Base-by-base conservation (phyloP, 2,888 invertebrate genomes). In the Anticlea derivata region DNA sequence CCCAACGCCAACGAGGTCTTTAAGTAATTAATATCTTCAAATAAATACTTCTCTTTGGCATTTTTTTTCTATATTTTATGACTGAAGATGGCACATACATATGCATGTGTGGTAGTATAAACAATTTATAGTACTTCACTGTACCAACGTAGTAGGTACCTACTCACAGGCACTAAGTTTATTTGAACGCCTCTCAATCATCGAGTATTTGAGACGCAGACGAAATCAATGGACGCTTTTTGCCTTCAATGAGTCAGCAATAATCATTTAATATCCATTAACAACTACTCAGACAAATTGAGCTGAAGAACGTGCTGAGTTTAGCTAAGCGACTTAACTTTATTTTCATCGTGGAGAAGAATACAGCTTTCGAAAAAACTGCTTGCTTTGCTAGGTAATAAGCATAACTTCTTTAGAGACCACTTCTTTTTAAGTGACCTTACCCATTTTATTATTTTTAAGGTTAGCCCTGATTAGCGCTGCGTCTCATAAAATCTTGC, bases 191-290 rank as follows among this genome's bases (percentile, higher is more conserved):
- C 23, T 7, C 7, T 24, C 34, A 38, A 17, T 26, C 8, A 23
- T 38, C n/a, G 17, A 46, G 13, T 20, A 2, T 23, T 12, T 31
- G 3, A 46, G 17, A 20, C 6, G 20, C 10, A 38, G 30, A 35
- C 17, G 7, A 33, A 37, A 43, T 8, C 7, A 31, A 37, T 34
- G 17, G 10, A 35, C 26, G 22, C 44, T 48, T 35, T 48, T 50
- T 22, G 26, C 12, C 30, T 35, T 30, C 35, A 39, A 55, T 35
- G 33, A 40, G 35, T 48, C 44, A 37, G 40, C 34, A 51, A 45
- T 55, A 51, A 48, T 55, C 48, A 55, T 55, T 51, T 51, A 48
- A 45, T 48, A 51, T 48, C 39, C 55, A 55, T 51, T 55, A 55
- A 48, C 55, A 51, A 50, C 39, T 51, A 51, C 51, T 55, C 51